A percentile compares a stretch with the other conserved stretches of the same genome.
phyloP scores from a whole-genome alignment of 2,888 invertebrate species.

The Tubulanus polymorphus region DNA sequence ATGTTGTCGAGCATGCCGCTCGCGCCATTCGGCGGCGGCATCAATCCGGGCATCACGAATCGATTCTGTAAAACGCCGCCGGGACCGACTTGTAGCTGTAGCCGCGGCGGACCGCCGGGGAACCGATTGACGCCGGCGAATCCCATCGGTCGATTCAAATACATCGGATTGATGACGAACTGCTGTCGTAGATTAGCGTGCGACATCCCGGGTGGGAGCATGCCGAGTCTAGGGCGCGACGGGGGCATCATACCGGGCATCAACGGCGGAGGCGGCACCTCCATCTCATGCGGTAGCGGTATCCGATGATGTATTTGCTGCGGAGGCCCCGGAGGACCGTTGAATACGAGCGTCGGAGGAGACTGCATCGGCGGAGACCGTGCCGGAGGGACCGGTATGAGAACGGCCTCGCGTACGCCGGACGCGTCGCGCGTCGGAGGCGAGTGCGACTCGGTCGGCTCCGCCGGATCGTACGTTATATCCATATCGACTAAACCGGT shows the following conservation, averaged over 20 bases:
- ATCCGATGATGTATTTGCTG: neutral
- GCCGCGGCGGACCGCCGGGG: neutral
- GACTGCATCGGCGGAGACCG: neutral
- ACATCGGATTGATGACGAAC: constrained; percentile 1
- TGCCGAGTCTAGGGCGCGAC: too few species aligned
- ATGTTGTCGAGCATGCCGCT: neutral
- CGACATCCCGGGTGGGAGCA: neutral
- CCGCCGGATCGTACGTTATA: neutral
- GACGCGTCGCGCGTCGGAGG: neutral
- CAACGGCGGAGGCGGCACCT: neutral
- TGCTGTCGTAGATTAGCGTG: neutral
- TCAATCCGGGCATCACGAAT: neutral
- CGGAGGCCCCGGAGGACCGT: neutral
- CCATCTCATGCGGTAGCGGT: neutral
- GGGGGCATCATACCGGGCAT: neutral
- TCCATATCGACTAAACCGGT: neutral
- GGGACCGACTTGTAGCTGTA: neutral
- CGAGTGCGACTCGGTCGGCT: neutral
- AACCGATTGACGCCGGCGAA: neutral
- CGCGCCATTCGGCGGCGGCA: neutral
- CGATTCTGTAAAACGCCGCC: constrained; percentile 1
- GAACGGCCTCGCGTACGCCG: too few species aligned
- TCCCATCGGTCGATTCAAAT: neutral
- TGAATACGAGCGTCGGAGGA: neutral
- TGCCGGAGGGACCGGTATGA: neutral